Evolutionary conservation across 2,113 vertebrate species (phyloP).

Genomic region (Phalacrocorax pelagicus): DNA sequence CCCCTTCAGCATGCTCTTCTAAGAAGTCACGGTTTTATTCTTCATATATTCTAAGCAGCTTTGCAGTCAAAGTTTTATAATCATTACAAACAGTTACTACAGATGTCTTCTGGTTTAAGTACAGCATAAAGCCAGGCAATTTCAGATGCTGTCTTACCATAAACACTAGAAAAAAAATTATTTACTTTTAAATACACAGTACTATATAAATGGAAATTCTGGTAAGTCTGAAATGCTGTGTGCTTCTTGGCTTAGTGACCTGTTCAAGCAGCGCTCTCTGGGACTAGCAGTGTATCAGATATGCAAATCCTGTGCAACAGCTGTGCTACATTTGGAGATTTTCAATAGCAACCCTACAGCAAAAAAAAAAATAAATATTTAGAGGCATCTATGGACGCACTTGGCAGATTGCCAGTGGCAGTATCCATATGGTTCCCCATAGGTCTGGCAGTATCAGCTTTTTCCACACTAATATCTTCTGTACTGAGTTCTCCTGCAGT

Average conservation of each 20-base stretch:
- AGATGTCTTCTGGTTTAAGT: slow-evolving; percentile 13
- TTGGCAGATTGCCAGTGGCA: not conserved
- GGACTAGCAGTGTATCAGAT: not conserved
- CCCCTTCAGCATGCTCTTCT: not conserved
- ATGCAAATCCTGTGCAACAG: not conserved
- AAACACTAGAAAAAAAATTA: not conserved
- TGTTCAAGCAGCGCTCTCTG: fast-evolving
- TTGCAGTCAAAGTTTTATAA: not conserved
- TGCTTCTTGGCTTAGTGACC: not conserved
- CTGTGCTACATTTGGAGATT: not conserved
- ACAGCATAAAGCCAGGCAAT: slow-evolving; percentile 15
- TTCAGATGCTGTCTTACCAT: not conserved
- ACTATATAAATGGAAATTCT: not conserved
- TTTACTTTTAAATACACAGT: not conserved
- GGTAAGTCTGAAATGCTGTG: not conserved
- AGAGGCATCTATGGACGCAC: not conserved
- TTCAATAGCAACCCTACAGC: not conserved
- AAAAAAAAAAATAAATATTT: not conserved
- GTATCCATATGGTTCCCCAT: not conserved
- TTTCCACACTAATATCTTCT: not conserved
- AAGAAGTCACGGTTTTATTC: not conserved
- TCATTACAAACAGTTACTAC: not conserved
- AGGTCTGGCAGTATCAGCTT: not conserved
- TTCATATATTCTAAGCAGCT: not conserved
- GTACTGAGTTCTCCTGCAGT: not conserved